phyloP scores from a whole-genome alignment of 2,888 invertebrate species.

The Boloria euphrosyne region DNA sequence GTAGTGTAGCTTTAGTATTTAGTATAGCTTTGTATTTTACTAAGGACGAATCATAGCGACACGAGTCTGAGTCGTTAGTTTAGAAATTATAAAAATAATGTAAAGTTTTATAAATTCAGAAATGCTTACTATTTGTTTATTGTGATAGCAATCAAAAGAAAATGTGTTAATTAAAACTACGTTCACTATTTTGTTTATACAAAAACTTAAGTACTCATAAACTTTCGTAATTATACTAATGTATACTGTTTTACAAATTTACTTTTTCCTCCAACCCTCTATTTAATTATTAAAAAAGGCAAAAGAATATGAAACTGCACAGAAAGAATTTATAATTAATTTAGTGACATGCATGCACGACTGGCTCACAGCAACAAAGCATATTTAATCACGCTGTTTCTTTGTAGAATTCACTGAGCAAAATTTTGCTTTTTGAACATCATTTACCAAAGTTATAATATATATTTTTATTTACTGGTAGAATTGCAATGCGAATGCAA shows the following conservation, averaged over 20 bases:
- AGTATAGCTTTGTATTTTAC: no score
- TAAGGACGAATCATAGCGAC: no score
- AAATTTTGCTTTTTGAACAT: background rate
- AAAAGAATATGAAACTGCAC: background rate
- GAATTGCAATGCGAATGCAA: background rate
- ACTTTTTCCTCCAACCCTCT: background rate
- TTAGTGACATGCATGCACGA: slow-evolving; percentile 9
- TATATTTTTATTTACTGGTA: background rate
- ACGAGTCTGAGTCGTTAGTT: no score
- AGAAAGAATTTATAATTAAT: slow-evolving; percentile 10
- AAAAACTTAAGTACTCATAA: background rate
- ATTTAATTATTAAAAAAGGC: background rate
- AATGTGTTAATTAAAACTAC: background rate
- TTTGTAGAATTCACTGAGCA: slow-evolving; percentile 4
- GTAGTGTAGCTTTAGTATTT: no score
- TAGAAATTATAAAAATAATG: no score
- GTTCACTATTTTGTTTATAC: background rate
- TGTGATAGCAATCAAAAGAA: no score
- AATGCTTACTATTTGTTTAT: no score
- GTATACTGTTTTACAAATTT: background rate
- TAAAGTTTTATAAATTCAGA: no score
- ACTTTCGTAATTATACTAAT: background rate
- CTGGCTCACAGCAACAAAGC: slow-evolving; percentile 11
- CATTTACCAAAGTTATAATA: background rate
- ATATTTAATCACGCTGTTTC: slow-evolving; percentile 13